These are phyloP conservation scores for Megalops cyprinoides DNA, from an alignment of 2,797 vertebrate genomes.

Conservation along the genomic window DNA sequence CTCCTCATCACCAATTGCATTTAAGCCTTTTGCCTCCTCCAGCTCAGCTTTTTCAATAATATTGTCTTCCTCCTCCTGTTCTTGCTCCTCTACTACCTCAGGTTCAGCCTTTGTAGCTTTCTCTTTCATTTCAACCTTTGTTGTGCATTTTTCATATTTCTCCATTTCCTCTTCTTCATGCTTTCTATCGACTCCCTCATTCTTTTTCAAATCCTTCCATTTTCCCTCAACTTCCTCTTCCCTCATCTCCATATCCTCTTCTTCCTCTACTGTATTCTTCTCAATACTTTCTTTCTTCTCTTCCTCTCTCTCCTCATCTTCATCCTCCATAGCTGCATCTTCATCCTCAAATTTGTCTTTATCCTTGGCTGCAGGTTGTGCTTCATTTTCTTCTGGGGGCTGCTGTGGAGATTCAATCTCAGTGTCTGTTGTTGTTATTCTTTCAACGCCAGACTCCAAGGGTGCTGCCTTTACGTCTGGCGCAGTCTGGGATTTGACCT, in stretches of 20 bases:
- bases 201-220: slow-evolving; percentile 72
- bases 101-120: slow-evolving; percentile 58
- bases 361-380: slow-evolving; percentile 55
- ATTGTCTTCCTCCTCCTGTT: slow-evolving; percentile 74
- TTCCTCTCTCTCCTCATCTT: slow-evolving; percentile 67
- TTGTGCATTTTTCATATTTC: slow-evolving; percentile 60
- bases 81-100: slow-evolving; percentile 66
- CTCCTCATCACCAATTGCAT: slow-evolving; percentile 77
- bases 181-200: slow-evolving; percentile 67
- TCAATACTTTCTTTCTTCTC: slow-evolving; percentile 57
- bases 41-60: slow-evolving; percentile 87
- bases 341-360: slow-evolving; percentile 74
- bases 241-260: slow-evolving; percentile 73
- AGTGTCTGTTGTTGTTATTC: slow-evolving; percentile 41
- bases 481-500: slow-evolving; percentile 43
- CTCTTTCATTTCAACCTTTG: slow-evolving; percentile 54
- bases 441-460: slow-evolving; percentile 58
- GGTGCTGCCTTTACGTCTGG: slow-evolving; percentile 46
- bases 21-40: slow-evolving; percentile 85
- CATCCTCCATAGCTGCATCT: slow-evolving; percentile 64
- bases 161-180: slow-evolving; percentile 80
- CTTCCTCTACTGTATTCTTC: slow-evolving; percentile 57
- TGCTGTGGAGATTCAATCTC: slow-evolving; percentile 51
- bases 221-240: slow-evolving; percentile 80
- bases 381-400: slow-evolving; percentile 46